phyloP scores from a whole-genome alignment of 2,888 invertebrate genomes.

The Timandra comae region DNA sequence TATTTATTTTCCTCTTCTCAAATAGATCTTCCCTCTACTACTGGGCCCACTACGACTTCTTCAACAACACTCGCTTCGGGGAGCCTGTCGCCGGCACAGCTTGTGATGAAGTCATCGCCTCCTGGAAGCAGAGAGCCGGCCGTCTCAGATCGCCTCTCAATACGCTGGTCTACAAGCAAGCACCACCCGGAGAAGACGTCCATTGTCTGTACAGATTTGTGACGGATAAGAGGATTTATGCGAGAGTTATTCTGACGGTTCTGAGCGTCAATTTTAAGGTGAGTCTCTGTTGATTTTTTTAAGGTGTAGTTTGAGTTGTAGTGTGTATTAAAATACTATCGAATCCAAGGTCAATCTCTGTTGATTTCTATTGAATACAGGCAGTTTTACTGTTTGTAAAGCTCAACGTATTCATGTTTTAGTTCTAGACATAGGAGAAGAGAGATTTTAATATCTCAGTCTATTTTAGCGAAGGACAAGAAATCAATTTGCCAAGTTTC shows the following conservation, averaged over 20 bases:
- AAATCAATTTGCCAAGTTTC: too few species aligned
- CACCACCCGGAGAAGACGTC: conserved; percentile 83
- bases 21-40: conserved; percentile 90
- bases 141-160: conserved; percentile 89
- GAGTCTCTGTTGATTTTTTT: too few species aligned
- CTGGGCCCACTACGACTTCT: conserved; percentile 96
- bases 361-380: too few species aligned
- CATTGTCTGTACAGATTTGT: conserved; percentile 90
- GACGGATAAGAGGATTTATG: conserved; percentile 87
- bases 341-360: too few species aligned
- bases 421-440: background rate
- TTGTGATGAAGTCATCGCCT: conserved; percentile 92
- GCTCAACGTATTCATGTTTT: background rate
- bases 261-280: conserved; percentile 89
- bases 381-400: background rate
- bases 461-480: too few species aligned
- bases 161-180: conserved; percentile 90
- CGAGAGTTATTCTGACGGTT: conserved; percentile 86
- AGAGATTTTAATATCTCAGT: too few species aligned
- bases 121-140: conserved; percentile 88
- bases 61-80: conserved; percentile 92
- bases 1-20: conserved; percentile 4
- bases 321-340: too few species aligned
- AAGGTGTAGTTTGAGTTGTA: conserved; percentile 15
- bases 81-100: conserved; percentile 87